phyloP scores from a whole-genome alignment of 2,113 vertebrate species.

The Ceyx cyanopectus region DNA sequence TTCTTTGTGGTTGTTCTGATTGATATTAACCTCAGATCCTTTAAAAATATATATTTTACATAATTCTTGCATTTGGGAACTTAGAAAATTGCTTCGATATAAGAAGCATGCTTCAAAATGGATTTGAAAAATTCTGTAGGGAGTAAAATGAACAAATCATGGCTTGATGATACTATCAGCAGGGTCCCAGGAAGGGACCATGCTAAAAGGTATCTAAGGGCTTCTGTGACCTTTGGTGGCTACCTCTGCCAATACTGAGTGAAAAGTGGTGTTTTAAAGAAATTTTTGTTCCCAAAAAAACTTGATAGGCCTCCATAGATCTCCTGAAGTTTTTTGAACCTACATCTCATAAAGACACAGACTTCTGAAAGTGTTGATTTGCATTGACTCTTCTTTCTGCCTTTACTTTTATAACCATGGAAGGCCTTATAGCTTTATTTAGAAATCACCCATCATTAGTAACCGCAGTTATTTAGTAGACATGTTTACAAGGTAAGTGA shows the following conservation, averaged over 20 bases:
- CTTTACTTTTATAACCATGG: not conserved
- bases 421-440: conserved; percentile 44
- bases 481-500: conserved; percentile 58
- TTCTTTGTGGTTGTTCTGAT: not conserved
- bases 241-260: not conserved
- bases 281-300: not conserved
- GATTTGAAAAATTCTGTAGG: not conserved
- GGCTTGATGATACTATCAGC: not conserved
- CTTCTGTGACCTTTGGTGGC: not conserved
- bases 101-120: not conserved
- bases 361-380: not conserved
- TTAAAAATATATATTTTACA: not conserved
- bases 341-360: not conserved
- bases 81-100: not conserved
- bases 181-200: not conserved
- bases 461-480: conserved; percentile 19
- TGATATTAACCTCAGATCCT: not conserved
- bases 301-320: not conserved
- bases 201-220: not conserved
- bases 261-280: not conserved
- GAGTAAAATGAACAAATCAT: not conserved
- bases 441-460: conserved; percentile 37
- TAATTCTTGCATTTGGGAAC: not conserved
- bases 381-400: not conserved
- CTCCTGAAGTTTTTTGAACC: not conserved